Conservation (phyloP, 2,797 vertebrate species). For the Melanotaenia pygmaea region DNA sequence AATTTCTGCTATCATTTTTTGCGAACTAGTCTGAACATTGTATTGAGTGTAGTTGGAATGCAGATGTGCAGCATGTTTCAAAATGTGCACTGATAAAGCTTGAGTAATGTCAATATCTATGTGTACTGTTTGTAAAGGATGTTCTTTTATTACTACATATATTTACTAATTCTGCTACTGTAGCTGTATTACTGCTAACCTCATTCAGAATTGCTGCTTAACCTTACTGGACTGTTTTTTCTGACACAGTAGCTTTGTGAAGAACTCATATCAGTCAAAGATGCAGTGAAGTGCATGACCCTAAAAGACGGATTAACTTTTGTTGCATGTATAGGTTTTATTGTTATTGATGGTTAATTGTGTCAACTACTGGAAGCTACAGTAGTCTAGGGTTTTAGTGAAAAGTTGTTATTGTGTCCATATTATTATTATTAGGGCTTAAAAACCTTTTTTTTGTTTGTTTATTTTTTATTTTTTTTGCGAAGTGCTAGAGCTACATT, state of each 20-base stretch:
- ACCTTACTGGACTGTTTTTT: slow-evolving; percentile 68
- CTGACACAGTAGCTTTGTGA: slow-evolving; percentile 57
- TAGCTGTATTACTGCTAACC: slow-evolving; percentile 91
- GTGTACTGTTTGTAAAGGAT: slow-evolving; percentile 86
- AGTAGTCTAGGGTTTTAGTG: slow-evolving; percentile 14
- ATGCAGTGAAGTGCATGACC: slow-evolving; percentile 29
- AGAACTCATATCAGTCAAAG: slow-evolving; percentile 45
- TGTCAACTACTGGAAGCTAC: slow-evolving; percentile 27
- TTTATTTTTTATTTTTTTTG: not conserved
- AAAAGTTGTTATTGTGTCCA: slow-evolving; percentile 19
- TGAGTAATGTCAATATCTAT: slow-evolving; percentile 89
- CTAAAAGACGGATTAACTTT: slow-evolving; percentile 24
- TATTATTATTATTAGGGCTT: slow-evolving; percentile 28
- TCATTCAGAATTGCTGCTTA: slow-evolving; percentile 96
- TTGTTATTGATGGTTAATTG: slow-evolving; percentile 28
- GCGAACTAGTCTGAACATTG: slow-evolving; percentile 86
- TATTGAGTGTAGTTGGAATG: slow-evolving; percentile 90
- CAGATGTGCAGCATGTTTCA: slow-evolving; percentile 92
- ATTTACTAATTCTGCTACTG: slow-evolving; percentile 83
- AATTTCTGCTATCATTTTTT: slow-evolving; percentile 54
- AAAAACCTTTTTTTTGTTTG: slow-evolving; percentile 20
- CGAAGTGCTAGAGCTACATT: slow-evolving; percentile 47
- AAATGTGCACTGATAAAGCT: slow-evolving; percentile 92
- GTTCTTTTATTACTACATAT: slow-evolving; percentile 74
- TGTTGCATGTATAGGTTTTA: slow-evolving; percentile 23